Evolutionary conservation across 1,140 invertebrate genomes (phyloP), one percentile per base, ranked within the genome.

Genomic region (Oreohelix idahoensis): DNA sequence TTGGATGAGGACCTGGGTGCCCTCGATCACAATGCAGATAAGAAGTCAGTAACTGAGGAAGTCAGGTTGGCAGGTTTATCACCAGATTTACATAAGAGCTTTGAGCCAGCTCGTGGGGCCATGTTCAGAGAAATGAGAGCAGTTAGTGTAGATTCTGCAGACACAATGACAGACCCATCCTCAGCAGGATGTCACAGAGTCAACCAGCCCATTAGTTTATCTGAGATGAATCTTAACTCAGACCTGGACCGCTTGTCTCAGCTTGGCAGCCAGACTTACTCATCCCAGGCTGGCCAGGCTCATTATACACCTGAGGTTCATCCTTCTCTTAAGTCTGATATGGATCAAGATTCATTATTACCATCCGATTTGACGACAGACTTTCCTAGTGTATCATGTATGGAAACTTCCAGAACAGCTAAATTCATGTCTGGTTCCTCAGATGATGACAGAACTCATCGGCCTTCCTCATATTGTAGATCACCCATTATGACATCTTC

Each of bases 21-120:
- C 29, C 39, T 84, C 15, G 90, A 92, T 78, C 91, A 92, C 80
- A 92, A 92, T 87, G 89, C 91, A 69, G 90, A 92, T 83, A 92
- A 92, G 79, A 89, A 83, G 66, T 58, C 79, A 49, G 63, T 29
- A 1, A 23, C 73, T 38, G 82, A 78, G 38, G 78, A 79, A 45
- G 77, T 53, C 0, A 53, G 80, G 42, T 53, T 45, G 35, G 38
- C 1, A 26, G 38, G 66, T 15, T 1, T 15, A 10, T 49, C 79
- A 26, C 66, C 63, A 49, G 35, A 66, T 23, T 1, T 17, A 23
- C 32, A 69, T 10, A n/a, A 45, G 8, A 32, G 17, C 35, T 36
- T 53, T 29, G 53, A 79, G 26, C 23, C 51, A 39, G 35, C 58
- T 36, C 17, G 77, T 36, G 51, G 29, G 1, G 26, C 20, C 15